A percentile compares a stretch with the other conserved stretches of the same genome.
phyloP scores from a whole-genome alignment of 2,797 vertebrate genomes.

The Peromyscus attwateri region DNA sequence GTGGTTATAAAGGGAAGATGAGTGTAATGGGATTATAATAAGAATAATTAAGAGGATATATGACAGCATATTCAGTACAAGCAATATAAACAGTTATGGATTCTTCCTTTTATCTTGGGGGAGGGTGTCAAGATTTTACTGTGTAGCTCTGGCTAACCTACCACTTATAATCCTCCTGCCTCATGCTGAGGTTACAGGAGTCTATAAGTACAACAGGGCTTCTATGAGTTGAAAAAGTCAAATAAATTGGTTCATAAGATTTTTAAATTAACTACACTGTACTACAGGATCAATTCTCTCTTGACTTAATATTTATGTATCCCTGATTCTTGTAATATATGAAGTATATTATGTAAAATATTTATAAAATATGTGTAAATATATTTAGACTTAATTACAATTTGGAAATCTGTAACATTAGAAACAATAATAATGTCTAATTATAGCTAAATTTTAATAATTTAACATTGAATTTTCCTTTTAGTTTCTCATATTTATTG shows the following conservation, averaged over 20 bases:
- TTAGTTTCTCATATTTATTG: background rate
- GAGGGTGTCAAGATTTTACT: background rate
- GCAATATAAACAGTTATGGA: background rate
- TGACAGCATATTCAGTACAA: constrained; percentile 36
- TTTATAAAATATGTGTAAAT: background rate
- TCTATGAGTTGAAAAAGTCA: background rate
- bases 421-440: background rate
- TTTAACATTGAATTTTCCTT: background rate
- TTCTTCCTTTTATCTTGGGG: background rate
- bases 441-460: constrained; percentile 8
- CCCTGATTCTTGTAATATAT: background rate
- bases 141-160: background rate
- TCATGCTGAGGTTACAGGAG: background rate
- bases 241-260: background rate
- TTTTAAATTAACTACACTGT: background rate
- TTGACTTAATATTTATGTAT: background rate
- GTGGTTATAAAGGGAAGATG: background rate
- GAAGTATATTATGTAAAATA: background rate
- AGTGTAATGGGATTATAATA: background rate
- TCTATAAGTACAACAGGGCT: background rate
- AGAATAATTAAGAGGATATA: constrained; percentile 49
- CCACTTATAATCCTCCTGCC: background rate
- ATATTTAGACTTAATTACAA: constrained; percentile 20
- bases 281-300: background rate
- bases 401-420: background rate